Percentiles rank a stretch among this genome's conserved stretches.
Evolutionary conservation across 2,797 vertebrate species (phyloP).

Genomic region (Nyctibius grandis): DNA sequence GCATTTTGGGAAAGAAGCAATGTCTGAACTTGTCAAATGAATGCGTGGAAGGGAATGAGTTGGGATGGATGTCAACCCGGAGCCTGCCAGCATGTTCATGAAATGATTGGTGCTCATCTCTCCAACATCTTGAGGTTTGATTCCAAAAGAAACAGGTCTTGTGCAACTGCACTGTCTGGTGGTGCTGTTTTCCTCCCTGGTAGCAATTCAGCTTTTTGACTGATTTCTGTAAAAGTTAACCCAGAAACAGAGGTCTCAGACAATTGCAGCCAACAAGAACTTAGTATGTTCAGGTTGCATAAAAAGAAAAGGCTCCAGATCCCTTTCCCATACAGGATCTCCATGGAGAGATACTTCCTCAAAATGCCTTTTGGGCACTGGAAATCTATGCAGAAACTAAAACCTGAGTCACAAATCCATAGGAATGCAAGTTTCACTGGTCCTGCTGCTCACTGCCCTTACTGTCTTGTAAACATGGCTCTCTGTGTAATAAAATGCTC

Average conservation of each 20-base stretch:
- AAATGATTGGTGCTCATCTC: background rate
- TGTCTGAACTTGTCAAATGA: conserved; percentile 3
- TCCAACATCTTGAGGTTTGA: background rate
- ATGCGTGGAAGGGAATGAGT: background rate
- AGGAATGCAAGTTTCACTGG: background rate
- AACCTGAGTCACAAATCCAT: background rate
- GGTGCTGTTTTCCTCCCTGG: background rate
- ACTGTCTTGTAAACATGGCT: background rate
- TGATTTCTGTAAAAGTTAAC: background rate
- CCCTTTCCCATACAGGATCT: background rate
- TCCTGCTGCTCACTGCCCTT: background rate
- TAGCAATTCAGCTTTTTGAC: background rate
- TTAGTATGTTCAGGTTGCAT: background rate
- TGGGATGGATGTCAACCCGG: background rate
- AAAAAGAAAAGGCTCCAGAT: background rate
- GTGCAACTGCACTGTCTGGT: background rate
- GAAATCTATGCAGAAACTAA: background rate
- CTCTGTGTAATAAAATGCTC: background rate
- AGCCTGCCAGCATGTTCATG: background rate
- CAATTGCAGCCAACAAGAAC: background rate
- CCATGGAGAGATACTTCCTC: background rate
- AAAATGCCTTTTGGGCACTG: background rate
- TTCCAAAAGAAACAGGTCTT: background rate
- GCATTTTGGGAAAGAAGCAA: background rate
- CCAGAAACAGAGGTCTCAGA: background rate